phyloP scores from a whole-genome alignment of 2,113 vertebrate species.

The Labeo rohita region DNA sequence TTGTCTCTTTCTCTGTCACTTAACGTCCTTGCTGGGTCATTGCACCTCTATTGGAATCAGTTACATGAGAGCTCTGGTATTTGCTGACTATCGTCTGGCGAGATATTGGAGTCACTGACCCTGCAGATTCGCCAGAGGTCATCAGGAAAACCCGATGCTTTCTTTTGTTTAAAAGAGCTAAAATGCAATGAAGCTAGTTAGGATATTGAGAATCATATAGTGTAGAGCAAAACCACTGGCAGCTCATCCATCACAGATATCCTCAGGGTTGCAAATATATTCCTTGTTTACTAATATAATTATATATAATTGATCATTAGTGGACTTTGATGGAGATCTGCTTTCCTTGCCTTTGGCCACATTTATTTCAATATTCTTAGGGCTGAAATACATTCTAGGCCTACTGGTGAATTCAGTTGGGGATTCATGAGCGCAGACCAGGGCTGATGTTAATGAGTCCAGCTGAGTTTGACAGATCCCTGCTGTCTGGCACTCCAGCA shows the following conservation, averaged over 20 bases:
- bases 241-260: background rate
- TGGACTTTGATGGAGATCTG: background rate
- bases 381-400: background rate
- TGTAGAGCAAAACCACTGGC: background rate
- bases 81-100: conserved; percentile 56
- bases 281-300: background rate
- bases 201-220: background rate
- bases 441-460: conserved; percentile 9
- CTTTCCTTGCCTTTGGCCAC: background rate
- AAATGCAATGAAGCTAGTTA: background rate
- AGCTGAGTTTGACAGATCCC: conserved; percentile 21
- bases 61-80: conserved; percentile 57
- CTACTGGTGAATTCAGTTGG: background rate
- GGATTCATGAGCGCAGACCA: background rate
- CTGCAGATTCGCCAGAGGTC: conserved; percentile 45
- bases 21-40: conserved; percentile 51
- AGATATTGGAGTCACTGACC: conserved; percentile 50
- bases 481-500: background rate
- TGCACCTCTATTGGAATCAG: conserved; percentile 52
- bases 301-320: conserved; percentile 7
- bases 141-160: conserved; percentile 43
- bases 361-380: background rate
- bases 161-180: background rate
- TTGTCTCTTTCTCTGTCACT: conserved; percentile 43
- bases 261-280: background rate